Conservation (phyloP, 1,140 invertebrate genomes). For the Olivierus martensii region DNA sequence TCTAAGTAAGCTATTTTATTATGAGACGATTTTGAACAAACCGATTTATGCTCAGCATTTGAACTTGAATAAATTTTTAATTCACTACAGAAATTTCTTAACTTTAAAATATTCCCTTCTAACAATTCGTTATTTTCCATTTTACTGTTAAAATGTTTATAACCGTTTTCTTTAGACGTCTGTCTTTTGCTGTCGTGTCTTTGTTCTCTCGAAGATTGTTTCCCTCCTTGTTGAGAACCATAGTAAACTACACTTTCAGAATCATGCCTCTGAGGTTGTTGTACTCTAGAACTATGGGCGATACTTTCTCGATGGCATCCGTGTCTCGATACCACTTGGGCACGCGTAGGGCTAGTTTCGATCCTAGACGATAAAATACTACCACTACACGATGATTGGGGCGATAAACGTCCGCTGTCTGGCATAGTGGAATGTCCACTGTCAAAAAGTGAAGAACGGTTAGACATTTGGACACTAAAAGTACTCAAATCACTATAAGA, state of each 20-base stretch:
- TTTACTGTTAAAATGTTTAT: too few relatives aligned
- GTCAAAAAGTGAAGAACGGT: constrained; percentile 18
- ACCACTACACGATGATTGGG: constrained; percentile 32
- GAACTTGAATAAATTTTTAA: too few relatives aligned
- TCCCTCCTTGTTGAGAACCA: constrained; percentile 11
- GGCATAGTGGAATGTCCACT: constrained; percentile 20
- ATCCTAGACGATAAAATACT: constrained; percentile 26
- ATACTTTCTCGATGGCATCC: constrained; percentile 33
- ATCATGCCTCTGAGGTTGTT: constrained; percentile 62
- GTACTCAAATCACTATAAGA: constrained; percentile 56
- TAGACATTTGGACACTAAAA: constrained; percentile 18
- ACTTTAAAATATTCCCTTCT: too few relatives aligned
- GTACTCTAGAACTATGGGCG: constrained; percentile 60
- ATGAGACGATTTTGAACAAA: neutral
- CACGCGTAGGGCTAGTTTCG: constrained; percentile 26
- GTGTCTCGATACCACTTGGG: constrained; percentile 19
- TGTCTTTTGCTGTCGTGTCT: too few relatives aligned
- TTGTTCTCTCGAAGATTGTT: too few relatives aligned
- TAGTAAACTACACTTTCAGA: constrained; percentile 60
- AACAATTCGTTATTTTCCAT: too few relatives aligned
- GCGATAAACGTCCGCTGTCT: constrained; percentile 18
- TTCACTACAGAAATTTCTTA: too few relatives aligned
- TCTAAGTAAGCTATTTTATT: constrained; percentile 36
- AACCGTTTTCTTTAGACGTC: too few relatives aligned
- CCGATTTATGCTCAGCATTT: too few relatives aligned